phyloP scores from a whole-genome alignment of 1,140 invertebrate species.

The Cardiocondyla obscurior region DNA sequence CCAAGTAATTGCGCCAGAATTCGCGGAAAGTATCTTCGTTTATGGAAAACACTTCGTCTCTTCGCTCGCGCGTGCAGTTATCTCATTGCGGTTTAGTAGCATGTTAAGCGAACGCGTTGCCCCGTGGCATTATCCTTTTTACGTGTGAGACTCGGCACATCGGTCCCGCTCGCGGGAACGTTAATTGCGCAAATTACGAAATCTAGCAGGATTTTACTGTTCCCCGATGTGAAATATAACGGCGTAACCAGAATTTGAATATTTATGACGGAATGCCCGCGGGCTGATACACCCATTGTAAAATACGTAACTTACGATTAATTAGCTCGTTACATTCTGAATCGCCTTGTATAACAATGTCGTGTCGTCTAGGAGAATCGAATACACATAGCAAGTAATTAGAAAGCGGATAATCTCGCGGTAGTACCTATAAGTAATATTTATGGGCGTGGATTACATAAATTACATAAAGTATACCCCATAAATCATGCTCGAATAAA shows the following conservation, averaged over 20 bases:
- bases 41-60: background rate
- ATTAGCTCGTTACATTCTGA: background rate
- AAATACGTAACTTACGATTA: background rate
- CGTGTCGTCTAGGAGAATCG: background rate
- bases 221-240: background rate
- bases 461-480: background rate
- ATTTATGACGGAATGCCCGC: background rate
- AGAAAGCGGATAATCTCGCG: background rate
- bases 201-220: background rate
- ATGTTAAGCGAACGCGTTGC: background rate
- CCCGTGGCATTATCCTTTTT: constrained; percentile 9
- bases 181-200: constrained; percentile 18
- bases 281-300: background rate
- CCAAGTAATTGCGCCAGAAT: constrained; percentile 24
- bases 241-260: constrained; percentile 15
- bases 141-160: constrained; percentile 3
- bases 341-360: background rate
- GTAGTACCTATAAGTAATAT: background rate
- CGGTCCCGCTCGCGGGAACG: background rate
- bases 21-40: constrained; percentile 15
- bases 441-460: background rate
- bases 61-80: background rate
- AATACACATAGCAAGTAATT: background rate
- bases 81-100: background rate
- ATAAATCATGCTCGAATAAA: background rate